A percentile compares a stretch with the other conserved stretches of the same genome.
Evolutionary conservation across 2,797 vertebrate species (phyloP).

Genomic region (Eospalax fontanierii): DNA sequence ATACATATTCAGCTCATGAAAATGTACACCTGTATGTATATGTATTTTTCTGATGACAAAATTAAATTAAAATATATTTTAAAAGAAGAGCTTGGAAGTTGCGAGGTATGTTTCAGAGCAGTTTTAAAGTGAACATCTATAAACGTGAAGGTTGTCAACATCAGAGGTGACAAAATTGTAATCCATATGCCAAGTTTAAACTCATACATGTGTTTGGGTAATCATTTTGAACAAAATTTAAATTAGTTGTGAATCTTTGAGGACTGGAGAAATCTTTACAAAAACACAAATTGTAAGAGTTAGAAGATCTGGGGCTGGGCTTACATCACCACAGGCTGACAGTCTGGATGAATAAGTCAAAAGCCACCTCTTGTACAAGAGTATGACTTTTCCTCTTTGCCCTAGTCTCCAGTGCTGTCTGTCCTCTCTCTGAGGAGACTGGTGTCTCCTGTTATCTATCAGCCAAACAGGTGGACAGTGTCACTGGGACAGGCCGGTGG

Average conservation of each 20-base stretch:
- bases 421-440: not conserved
- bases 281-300: slow-evolving; percentile 39
- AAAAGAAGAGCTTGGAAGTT: not conserved
- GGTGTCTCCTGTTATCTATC: not conserved
- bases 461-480: not conserved
- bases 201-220: not conserved
- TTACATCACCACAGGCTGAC: not conserved
- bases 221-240: slow-evolving; percentile 28
- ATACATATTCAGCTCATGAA: not conserved
- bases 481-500: not conserved
- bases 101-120: not conserved
- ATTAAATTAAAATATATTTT: slow-evolving; percentile 1
- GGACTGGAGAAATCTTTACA: not conserved
- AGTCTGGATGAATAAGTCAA: not conserved
- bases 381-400: too few relatives aligned
- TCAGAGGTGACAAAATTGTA: not conserved
- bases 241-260: slow-evolving; percentile 17
- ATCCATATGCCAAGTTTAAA: not conserved
- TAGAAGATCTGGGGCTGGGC: not conserved
- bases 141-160: not conserved
- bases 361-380: not conserved
- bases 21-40: not conserved
- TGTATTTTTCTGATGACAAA: not conserved
- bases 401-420: not conserved
- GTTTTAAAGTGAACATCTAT: slow-evolving; percentile 13